phyloP scores from a whole-genome alignment of 2,797 vertebrate species.

The Cryptoprocta ferox region DNA sequence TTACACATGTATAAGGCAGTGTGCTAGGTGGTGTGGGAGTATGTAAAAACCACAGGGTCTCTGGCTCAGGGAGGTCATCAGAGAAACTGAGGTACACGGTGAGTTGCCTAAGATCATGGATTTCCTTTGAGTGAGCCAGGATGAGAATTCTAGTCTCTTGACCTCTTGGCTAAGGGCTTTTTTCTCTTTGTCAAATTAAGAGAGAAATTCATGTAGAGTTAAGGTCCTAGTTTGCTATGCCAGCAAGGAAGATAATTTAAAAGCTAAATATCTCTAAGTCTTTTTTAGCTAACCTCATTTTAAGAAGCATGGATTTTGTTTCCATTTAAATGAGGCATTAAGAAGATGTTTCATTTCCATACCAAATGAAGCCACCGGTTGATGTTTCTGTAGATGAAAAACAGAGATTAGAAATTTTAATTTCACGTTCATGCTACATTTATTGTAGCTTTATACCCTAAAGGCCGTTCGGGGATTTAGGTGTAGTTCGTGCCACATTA shows the following conservation, averaged over 20 bases:
- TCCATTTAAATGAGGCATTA: neutral
- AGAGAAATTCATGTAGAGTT: neutral
- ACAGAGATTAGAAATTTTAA: neutral
- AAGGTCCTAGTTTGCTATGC: neutral
- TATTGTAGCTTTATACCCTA: neutral
- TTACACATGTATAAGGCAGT: neutral
- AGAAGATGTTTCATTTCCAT: neutral
- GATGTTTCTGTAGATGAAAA: conserved; percentile 19
- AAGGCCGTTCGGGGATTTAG: neutral
- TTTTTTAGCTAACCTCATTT: conserved; percentile 19
- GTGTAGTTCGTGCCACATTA: neutral
- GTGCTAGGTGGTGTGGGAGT: neutral
- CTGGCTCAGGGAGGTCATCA: neutral
- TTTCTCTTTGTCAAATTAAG: neutral
- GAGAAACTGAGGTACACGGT: neutral
- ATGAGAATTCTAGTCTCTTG: neutral
- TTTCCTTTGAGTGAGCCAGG: neutral
- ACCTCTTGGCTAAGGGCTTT: neutral
- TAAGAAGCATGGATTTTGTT: neutral
- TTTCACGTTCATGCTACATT: neutral
- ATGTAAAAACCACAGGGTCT: neutral
- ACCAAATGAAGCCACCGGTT: neutral
- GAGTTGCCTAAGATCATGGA: neutral
- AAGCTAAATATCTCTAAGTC: neutral
- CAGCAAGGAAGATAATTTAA: conserved; percentile 10